Percentiles rank a stretch among this genome's conserved stretches.
Conservation (phyloP, 2,113 vertebrate species). For the Ovis canadensis region DNA sequence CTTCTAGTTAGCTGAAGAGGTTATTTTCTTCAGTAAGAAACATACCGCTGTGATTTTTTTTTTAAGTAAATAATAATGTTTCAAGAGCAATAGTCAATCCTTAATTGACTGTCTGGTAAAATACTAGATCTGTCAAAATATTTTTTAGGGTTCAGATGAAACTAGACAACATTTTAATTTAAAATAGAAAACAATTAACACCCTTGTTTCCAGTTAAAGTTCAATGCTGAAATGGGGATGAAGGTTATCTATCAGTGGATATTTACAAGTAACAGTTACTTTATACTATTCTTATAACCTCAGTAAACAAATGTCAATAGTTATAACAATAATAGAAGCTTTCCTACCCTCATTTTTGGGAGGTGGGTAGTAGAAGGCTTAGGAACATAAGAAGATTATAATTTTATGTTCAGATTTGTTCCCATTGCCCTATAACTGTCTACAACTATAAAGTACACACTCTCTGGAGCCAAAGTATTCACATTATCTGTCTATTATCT, state of each 20-base stretch:
- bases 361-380: background rate
- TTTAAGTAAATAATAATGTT: background rate
- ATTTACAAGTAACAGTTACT: background rate
- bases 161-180: background rate
- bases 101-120: background rate
- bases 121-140: background rate
- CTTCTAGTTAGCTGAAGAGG: background rate
- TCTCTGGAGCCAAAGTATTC: background rate
- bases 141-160: background rate
- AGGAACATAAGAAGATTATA: background rate
- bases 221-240: background rate
- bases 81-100: background rate
- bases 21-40: background rate
- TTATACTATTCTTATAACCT: background rate
- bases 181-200: background rate
- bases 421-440: background rate
- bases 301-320: background rate
- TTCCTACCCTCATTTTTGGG: background rate
- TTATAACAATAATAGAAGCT: background rate
- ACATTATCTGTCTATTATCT: background rate
- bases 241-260: background rate
- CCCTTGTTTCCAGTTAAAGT: background rate
- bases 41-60: background rate
- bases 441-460: background rate
- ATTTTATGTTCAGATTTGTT: background rate